phyloP scores from a whole-genome alignment of 1,140 invertebrate genomes.

The Ceratina calcarata region DNA sequence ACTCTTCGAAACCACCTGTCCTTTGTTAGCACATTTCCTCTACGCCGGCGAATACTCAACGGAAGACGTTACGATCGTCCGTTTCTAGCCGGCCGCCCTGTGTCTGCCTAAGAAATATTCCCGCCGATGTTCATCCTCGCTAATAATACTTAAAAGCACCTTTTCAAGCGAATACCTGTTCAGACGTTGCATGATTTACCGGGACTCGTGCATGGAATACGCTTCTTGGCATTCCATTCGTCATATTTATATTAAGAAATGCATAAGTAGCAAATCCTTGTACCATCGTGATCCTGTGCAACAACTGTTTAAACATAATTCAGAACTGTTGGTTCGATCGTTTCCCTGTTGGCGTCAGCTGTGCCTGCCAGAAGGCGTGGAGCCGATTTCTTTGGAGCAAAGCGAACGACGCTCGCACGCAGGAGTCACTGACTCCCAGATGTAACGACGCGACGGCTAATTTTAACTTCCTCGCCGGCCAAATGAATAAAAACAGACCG shows the following conservation, averaged over 20 bases:
- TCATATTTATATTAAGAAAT: no score
- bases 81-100: not conserved
- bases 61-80: slow-evolving; percentile 5
- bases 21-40: slow-evolving; percentile 19
- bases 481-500: slow-evolving; percentile 63
- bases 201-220: no score
- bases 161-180: not conserved
- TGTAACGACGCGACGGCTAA: slow-evolving; percentile 64
- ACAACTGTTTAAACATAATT: no score
- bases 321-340: no score
- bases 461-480: slow-evolving; percentile 66
- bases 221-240: not conserved
- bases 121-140: not conserved
- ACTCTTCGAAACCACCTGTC: slow-evolving; percentile 15
- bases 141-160: slow-evolving; percentile 8
- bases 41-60: not conserved
- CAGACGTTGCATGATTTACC: not conserved
- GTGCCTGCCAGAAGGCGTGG: not conserved
- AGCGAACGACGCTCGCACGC: slow-evolving; percentile 45
- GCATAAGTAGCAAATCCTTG: not conserved
- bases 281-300: not conserved
- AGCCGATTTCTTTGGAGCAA: slow-evolving; percentile 56
- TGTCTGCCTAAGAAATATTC: slow-evolving; percentile 27
- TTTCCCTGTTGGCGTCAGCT: no score
- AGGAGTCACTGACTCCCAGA: slow-evolving; percentile 65